Percentiles rank a stretch among this genome's conserved stretches.
Evolutionary conservation across 2,113 vertebrate genomes (phyloP).

Genomic region (Cyanoramphus novaezelandiae): DNA sequence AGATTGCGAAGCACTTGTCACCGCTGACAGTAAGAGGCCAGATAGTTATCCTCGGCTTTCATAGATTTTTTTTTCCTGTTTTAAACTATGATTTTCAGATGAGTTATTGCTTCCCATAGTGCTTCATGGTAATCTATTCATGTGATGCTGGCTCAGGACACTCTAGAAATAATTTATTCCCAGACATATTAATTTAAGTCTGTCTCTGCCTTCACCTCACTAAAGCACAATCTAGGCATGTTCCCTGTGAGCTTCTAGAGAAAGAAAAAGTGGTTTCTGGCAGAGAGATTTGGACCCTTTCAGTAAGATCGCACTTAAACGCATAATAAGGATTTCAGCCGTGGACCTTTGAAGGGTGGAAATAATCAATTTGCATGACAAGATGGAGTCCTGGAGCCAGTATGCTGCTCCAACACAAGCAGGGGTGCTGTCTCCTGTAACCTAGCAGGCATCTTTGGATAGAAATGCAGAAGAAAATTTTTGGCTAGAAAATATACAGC

Average conservation of each 20-base stretch:
- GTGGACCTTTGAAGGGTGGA: slow-evolving; percentile 16
- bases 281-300: slow-evolving; percentile 18
- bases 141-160: slow-evolving; percentile 37
- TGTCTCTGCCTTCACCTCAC: slow-evolving; percentile 29
- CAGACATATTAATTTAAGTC: slow-evolving; percentile 52
- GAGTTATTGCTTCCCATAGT: slow-evolving; percentile 28
- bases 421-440: not conserved
- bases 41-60: not conserved
- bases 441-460: not conserved
- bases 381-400: not conserved
- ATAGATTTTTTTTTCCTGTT: not conserved
- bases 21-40: not conserved
- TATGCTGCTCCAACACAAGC: not conserved
- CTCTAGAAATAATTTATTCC: slow-evolving; percentile 55
- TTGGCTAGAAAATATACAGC: not conserved
- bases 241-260: not conserved
- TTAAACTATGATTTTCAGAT: slow-evolving; percentile 5
- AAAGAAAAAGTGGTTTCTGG: not conserved
- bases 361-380: slow-evolving; percentile 37
- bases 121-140: slow-evolving; percentile 34
- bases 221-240: slow-evolving; percentile 28
- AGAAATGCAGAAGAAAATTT: not conserved
- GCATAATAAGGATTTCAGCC: slow-evolving; percentile 8
- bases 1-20: not conserved
- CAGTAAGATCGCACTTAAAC: slow-evolving; percentile 2